Conservation (phyloP, 2,113 vertebrate species). For the Thamnaconus septentrionalis region DNA sequence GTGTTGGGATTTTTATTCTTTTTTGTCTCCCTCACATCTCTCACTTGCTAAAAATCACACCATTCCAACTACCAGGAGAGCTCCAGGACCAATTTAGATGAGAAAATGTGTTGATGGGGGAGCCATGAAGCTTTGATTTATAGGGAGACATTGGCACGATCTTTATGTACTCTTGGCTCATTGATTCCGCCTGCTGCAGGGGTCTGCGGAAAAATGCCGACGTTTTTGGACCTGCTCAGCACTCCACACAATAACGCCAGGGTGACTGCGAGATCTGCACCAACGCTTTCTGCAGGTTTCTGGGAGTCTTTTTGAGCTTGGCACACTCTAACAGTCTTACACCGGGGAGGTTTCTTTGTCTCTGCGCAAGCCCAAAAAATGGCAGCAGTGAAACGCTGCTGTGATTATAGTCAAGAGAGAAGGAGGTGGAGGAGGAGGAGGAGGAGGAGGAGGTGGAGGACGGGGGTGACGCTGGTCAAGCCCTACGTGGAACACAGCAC, state of each 20-base stretch:
- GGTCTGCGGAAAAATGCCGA: slow-evolving; percentile 45
- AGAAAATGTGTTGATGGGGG: slow-evolving; percentile 45
- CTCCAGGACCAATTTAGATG: slow-evolving; percentile 38
- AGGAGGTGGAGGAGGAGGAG: neutral
- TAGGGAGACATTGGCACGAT: slow-evolving; percentile 54
- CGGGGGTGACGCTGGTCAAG: slow-evolving; percentile 25
- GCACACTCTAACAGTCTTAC: slow-evolving; percentile 54
- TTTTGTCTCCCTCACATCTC: slow-evolving; percentile 35
- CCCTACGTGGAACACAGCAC: slow-evolving; percentile 31
- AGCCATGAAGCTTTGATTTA: slow-evolving; percentile 58
- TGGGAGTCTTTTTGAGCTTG: slow-evolving; percentile 50
- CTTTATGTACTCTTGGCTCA: slow-evolving; percentile 61
- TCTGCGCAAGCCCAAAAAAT: slow-evolving; percentile 40
- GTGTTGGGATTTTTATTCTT: neutral
- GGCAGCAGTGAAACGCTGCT: slow-evolving; percentile 39
- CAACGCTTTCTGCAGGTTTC: slow-evolving; percentile 46
- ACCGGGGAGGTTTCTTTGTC: slow-evolving; percentile 53
- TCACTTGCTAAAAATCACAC: slow-evolving; percentile 20
- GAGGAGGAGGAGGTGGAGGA: slow-evolving; percentile 10
- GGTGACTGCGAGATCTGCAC: slow-evolving; percentile 51
- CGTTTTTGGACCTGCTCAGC: slow-evolving; percentile 46
- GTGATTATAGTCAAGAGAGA: slow-evolving; percentile 3
- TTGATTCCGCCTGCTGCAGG: slow-evolving; percentile 54
- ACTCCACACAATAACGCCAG: slow-evolving; percentile 51
- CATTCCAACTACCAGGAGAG: slow-evolving; percentile 16